These are phyloP conservation scores for Entelurus aequoreus DNA, from an alignment of 2,113 vertebrate species.

Conservation along the genomic window DNA sequence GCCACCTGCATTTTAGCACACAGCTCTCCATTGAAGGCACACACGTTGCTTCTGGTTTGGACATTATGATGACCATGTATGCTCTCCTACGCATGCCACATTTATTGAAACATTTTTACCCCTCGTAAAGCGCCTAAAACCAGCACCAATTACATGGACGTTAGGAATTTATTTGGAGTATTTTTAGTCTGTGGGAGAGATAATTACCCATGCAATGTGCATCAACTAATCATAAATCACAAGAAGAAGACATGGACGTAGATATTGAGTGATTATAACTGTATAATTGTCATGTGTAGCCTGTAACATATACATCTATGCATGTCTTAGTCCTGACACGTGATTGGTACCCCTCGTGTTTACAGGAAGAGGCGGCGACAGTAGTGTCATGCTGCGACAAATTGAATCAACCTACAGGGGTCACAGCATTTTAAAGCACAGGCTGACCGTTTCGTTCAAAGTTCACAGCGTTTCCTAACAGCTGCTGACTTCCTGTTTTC, in stretches of 20 bases:
- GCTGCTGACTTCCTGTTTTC: constrained; percentile 54
- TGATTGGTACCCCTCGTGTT: not conserved
- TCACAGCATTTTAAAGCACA: not conserved
- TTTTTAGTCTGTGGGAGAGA: constrained; percentile 1
- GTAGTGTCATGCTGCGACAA: not conserved
- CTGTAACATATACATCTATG: no score
- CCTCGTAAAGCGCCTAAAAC: not conserved
- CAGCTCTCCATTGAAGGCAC: no score
- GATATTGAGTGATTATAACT: no score
- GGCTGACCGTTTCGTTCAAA: not conserved
- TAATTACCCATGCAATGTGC: constrained; percentile 1
- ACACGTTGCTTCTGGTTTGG: no score
- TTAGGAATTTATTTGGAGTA: constrained; percentile 10
- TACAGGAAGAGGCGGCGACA: constrained; percentile 1
- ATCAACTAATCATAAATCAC: not conserved
- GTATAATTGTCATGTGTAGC: no score
- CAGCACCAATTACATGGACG: not conserved
- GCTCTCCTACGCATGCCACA: not conserved
- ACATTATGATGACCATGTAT: no score
- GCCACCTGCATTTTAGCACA: no score
- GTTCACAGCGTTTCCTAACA: not conserved
- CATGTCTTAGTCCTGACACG: not conserved
- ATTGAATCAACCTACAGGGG: constrained; percentile 4
- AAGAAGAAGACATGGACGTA: not conserved
- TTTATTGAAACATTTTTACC: not conserved